Percentiles rank a stretch among this genome's conserved stretches.
Evolutionary conservation across 2,888 invertebrate genomes (phyloP).

Genomic region (Xanthostigma xanthostigma): DNA sequence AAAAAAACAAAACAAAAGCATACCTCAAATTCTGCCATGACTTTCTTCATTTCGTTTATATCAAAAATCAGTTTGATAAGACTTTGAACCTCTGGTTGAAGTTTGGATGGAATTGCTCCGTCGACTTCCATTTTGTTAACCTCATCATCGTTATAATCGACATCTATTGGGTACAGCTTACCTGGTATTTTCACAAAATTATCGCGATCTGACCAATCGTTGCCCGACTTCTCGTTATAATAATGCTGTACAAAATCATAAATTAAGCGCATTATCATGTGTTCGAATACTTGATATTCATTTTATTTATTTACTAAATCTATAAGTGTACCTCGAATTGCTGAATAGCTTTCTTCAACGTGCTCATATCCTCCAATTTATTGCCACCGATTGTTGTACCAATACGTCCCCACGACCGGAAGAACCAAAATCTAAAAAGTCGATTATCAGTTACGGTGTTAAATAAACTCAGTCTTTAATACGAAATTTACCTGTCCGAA

Average conservation of each 20-base stretch:
- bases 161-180: conserved; percentile 70
- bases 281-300: conserved; percentile 4
- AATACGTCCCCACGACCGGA: conserved; percentile 91
- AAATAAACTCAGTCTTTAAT: neutral
- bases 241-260: conserved; percentile 8
- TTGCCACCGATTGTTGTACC: conserved; percentile 81
- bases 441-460: too few species aligned
- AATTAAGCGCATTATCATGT: conserved; percentile 4
- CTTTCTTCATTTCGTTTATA: conserved; percentile 78
- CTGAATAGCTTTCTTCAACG: conserved; percentile 38
- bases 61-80: conserved; percentile 81
- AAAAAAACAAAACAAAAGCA: conserved; percentile 3
- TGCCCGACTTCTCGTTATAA: conserved; percentile 65
- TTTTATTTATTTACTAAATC: neutral
- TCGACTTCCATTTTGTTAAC: conserved; percentile 27
- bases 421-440: conserved; percentile 52
- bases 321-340: conserved; percentile 46
- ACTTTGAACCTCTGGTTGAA: conserved; percentile 64
- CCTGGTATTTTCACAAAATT: conserved; percentile 56
- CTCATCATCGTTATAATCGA: conserved; percentile 54
- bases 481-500: conserved; percentile 32
- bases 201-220: conserved; percentile 52
- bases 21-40: conserved; percentile 86
- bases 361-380: conserved; percentile 38
- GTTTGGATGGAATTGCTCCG: conserved; percentile 37